Evolutionary conservation across 2,888 invertebrate species (phyloP), one percentile per base, ranked within the genome.

Genomic region (Brachyptera risi): DNA sequence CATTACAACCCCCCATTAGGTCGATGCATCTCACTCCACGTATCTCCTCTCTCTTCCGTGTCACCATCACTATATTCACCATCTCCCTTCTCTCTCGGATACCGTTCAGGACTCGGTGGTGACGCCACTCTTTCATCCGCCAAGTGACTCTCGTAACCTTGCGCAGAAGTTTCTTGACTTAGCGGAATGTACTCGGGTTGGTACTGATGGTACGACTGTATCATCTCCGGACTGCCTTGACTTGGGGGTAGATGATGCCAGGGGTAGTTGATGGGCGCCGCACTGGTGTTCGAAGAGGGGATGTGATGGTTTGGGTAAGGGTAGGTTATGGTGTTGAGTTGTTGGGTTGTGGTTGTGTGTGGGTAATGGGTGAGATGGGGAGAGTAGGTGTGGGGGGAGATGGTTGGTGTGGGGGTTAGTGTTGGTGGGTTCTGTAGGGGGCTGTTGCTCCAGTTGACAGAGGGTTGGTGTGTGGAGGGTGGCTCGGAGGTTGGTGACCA

Each of bases 141-240:
- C 31, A 51, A 17, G 11, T n/a, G 9, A 3, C 21, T 35, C 23
- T 54, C 37, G 13, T 54, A 54, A 13, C 35, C 54, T 3, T 35
- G 54, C 9, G 44, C 3, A 2, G 44, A 2, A 17, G 19, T 44
- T 3, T 54, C 58, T 19, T 37, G 37, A 5, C 19, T n/a, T 19
- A 58, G 49, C 7, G 58, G 58, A 1, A 31, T 35, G 35, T 58
- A 58, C 31, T 58, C 58, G 15, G 58, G 31, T 35, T 47, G 49
- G 19, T 47, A 58, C 11, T 44, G 58, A 13, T 44, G 58, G 23
- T 58, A 58, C 35, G 58, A 37, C 49, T 47, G 58, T 3, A 54
- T 17, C 37, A 54, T 17, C 23, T 54, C 54, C 5, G 54, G 54
- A 37, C 54, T 54, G 9, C 54, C 54, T 13, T 31, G 54, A 11